Conservation (phyloP, 2,888 invertebrate species). For the Nudaria mundana region DNA sequence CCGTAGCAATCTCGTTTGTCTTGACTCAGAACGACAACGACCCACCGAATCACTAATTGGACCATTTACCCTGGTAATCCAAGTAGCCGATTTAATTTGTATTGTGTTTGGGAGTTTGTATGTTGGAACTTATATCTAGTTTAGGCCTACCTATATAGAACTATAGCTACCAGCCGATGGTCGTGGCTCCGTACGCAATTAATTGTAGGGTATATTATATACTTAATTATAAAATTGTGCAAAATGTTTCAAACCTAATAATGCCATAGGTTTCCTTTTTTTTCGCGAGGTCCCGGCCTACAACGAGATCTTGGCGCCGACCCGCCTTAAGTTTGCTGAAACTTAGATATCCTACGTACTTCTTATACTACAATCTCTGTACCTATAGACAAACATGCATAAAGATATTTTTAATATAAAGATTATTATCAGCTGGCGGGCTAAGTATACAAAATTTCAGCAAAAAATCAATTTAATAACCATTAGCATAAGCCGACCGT, state of each 20-base stretch:
- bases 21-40: conserved; percentile 47
- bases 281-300: no score
- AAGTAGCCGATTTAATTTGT: conserved; percentile 71
- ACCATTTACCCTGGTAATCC: conserved; percentile 71
- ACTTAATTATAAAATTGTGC: no score
- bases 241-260: no score
- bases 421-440: conserved; percentile 48
- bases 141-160: not conserved
- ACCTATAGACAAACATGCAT: conserved; percentile 13
- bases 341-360: not conserved
- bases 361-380: conserved; percentile 1
- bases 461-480: conserved; percentile 49
- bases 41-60: conserved; percentile 72
- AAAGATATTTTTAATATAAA: conserved; percentile 25
- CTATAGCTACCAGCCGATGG: no score
- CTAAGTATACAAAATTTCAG: conserved; percentile 33
- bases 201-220: no score
- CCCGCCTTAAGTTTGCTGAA: not conserved
- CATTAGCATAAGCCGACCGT: conserved; percentile 26
- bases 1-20: conserved; percentile 68
- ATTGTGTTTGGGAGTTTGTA: conserved; percentile 43
- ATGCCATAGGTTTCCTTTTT: no score
- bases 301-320: no score
- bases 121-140: conserved; percentile 19
- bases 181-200: not conserved